Percentiles rank a stretch among this genome's conserved stretches.
Evolutionary conservation across 2,113 vertebrate species (phyloP).

Genomic region (Mionectes macconnelli): DNA sequence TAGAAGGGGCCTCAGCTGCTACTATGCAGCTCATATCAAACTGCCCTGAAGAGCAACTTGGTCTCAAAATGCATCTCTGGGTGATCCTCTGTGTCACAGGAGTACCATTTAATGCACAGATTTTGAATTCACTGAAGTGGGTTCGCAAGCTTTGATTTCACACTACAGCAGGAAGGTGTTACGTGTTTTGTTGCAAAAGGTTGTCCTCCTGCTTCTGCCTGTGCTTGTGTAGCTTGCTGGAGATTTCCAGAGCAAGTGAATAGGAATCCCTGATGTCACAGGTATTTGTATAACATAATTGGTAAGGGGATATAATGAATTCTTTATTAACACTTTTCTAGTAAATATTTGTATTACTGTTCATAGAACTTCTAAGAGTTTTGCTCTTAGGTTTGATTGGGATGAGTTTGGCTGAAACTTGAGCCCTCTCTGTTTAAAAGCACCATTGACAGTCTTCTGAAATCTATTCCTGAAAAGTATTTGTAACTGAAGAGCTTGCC

Average conservation of each 20-base stretch:
- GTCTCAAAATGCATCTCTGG: background rate
- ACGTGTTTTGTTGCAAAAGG: background rate
- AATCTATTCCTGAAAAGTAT: background rate
- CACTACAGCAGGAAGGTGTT: background rate
- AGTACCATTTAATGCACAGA: background rate
- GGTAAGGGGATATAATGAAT: background rate
- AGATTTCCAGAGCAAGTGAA: background rate
- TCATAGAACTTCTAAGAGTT: background rate
- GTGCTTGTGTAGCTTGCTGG: background rate
- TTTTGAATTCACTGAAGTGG: background rate
- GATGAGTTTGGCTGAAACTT: background rate
- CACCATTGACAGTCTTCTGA: background rate
- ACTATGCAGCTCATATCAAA: accelerated
- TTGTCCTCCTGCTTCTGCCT: background rate
- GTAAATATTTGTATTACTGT: background rate
- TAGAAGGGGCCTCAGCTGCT: background rate
- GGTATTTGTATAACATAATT: background rate
- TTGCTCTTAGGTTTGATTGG: background rate
- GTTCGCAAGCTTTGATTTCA: background rate
- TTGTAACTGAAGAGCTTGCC: background rate
- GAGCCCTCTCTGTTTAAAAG: background rate
- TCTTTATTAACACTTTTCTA: background rate
- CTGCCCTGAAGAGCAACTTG: background rate
- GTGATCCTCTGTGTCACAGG: background rate
- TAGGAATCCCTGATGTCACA: background rate